Evolutionary conservation across 2,797 vertebrate genomes (phyloP), one percentile per base, ranked within the genome.

Genomic region (Threskiornis aethiopicus): DNA sequence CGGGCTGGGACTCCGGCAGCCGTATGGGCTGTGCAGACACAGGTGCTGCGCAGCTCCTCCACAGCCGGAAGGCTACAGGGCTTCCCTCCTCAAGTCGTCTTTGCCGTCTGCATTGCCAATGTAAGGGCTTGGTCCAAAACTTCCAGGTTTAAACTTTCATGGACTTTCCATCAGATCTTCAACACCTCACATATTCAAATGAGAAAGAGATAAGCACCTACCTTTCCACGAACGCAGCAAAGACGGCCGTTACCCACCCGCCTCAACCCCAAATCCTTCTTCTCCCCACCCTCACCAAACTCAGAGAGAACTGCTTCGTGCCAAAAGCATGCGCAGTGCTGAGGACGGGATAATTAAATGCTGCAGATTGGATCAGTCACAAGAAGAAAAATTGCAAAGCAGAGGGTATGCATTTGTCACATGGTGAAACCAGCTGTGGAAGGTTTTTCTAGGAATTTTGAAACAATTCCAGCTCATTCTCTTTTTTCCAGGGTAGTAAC

Each of bases 341-440:
- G 44, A 77, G 62, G 66, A 87, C 1, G 25, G 24, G 41, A 79
- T 44, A 83, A 92, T 29, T 81, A 88, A 96, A 91, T 42, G 44
- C 62, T 75, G 71, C 37, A 73, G 77, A 84, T 47, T 14, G 3
- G 72, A 65, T 65, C 54, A 61, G 95, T 75, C 89, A 91, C 41
- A 51, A 84, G 67, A 92, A 65, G 71, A 84, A 58, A 72, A 96
- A 54, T 6, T 46, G 77, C 84, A 49, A 91, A 83, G 84, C 47
- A 73, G 70, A 78, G 61, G 39, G 61, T 44, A 58, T 66, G 31
- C 62, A 59, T 78, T 49, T 49, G 82, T 84, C 90, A 93, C 12
- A 1, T n/a, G 64, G 73, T 67, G 75, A 93, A 91, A 81, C 35
- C 87, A 95, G 92, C 66, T 67, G 84, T 49, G 84, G 65, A 93